These are phyloP conservation scores for Scopus umbretta DNA, from an alignment of 2,113 vertebrate genomes.

Conservation along the genomic window DNA sequence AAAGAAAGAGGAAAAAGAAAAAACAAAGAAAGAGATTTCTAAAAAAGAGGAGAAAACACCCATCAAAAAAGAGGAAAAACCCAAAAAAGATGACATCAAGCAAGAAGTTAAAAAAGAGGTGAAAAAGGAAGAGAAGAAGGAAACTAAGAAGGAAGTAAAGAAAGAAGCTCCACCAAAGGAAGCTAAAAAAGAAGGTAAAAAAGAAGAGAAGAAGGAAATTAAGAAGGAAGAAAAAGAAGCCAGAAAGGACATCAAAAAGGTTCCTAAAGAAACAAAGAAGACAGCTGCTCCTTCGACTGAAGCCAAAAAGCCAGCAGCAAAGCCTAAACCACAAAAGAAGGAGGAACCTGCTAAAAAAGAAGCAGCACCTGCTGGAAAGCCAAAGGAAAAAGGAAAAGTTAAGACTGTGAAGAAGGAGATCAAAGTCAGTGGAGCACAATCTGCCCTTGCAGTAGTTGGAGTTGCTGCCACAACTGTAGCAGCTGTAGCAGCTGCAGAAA, in stretches of 20 bases:
- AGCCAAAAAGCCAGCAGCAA: conserved; percentile 77
- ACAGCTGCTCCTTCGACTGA: conserved; percentile 63
- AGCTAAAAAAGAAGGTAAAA: conserved; percentile 78
- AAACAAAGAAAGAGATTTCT: conserved; percentile 74
- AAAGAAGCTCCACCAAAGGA: conserved; percentile 84
- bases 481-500: conserved; percentile 26
- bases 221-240: conserved; percentile 88
- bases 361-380: conserved; percentile 68
- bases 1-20: conserved; percentile 87
- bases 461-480: neutral
- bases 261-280: conserved; percentile 86
- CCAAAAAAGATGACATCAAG: conserved; percentile 82
- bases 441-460: conserved; percentile 35
- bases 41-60: conserved; percentile 75
- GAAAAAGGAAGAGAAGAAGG: conserved; percentile 83
- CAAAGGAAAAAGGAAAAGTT: conserved; percentile 85
- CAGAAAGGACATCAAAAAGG: conserved; percentile 84
- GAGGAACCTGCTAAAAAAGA: conserved; percentile 83
- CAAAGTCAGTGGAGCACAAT: conserved; percentile 69
- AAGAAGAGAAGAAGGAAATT: conserved; percentile 83
- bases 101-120: conserved; percentile 79
- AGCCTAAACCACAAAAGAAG: conserved; percentile 87
- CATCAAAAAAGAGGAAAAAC: conserved; percentile 75
- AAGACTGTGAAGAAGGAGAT: conserved; percentile 83
- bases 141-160: conserved; percentile 76